Conservation (phyloP, 1,140 invertebrate species). For the Calosoma granatense region DNA sequence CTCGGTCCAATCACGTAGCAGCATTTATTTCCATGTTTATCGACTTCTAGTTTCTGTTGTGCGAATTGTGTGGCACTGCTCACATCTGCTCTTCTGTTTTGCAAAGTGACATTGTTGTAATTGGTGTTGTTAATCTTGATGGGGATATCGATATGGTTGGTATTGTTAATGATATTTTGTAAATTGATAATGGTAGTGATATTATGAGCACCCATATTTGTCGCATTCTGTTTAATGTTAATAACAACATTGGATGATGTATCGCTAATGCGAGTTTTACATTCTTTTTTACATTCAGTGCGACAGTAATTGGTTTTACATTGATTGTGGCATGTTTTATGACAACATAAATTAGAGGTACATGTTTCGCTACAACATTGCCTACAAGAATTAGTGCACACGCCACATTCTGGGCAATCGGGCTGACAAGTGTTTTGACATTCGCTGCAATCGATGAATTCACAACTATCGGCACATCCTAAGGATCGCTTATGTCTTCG, state of each 20-base stretch:
- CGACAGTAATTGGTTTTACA: slow-evolving; percentile 21
- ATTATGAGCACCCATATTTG: slow-evolving; percentile 17
- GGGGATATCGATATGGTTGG: slow-evolving; percentile 29
- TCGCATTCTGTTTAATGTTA: background rate
- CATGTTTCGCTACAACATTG: slow-evolving; percentile 19
- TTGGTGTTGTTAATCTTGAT: slow-evolving; percentile 28
- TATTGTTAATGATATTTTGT: slow-evolving; percentile 29
- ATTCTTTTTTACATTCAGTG: slow-evolving; percentile 21
- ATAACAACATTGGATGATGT: slow-evolving; percentile 11
- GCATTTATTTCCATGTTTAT: slow-evolving; percentile 13
- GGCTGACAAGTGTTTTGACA: slow-evolving; percentile 21
- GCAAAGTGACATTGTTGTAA: slow-evolving; percentile 27
- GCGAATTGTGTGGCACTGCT: background rate
- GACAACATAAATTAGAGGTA: slow-evolving; percentile 23
- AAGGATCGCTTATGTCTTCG: background rate
- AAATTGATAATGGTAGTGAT: slow-evolving; percentile 30
- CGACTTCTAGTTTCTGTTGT: background rate
- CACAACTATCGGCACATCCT: background rate
- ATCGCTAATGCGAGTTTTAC: slow-evolving; percentile 14
- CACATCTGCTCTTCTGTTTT: background rate
- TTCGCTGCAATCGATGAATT: background rate
- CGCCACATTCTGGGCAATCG: slow-evolving; percentile 15
- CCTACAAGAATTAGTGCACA: background rate
- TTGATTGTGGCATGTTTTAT: slow-evolving; percentile 24
- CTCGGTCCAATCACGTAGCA: slow-evolving; percentile 24